phyloP scores from a whole-genome alignment of 2,888 invertebrate species.

The Brachyptera putata region DNA sequence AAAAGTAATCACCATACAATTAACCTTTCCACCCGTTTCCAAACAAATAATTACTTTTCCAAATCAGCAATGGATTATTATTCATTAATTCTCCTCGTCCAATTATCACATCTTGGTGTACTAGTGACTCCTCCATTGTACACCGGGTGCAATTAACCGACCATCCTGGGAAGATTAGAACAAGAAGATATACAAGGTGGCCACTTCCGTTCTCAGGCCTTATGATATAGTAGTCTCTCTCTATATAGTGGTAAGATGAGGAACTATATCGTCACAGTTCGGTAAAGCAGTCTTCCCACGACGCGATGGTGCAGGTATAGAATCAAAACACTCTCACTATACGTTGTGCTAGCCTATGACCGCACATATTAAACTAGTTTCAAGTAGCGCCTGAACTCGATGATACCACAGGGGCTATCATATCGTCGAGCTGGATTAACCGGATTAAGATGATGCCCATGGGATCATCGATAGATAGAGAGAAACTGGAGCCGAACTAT shows the following conservation, averaged over 20 bases:
- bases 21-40: not conserved
- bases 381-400: not conserved
- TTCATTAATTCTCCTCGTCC: slow-evolving; percentile 18
- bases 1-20: not conserved
- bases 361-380: not conserved
- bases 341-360: not conserved
- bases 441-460: slow-evolving; percentile 19
- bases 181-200: slow-evolving; percentile 15
- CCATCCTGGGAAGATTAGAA: slow-evolving; percentile 14
- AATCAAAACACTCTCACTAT: not conserved
- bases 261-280: not conserved
- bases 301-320: no score
- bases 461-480: no score
- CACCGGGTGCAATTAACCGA: slow-evolving; percentile 9
- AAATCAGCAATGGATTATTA: slow-evolving; percentile 15
- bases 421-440: slow-evolving; percentile 21
- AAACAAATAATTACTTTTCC: no score
- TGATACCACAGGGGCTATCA: slow-evolving; percentile 6
- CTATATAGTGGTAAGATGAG: slow-evolving; percentile 2
- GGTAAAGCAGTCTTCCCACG: slow-evolving; percentile 1
- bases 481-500: no score
- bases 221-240: slow-evolving; percentile 12
- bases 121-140: slow-evolving; percentile 17
- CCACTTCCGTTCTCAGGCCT: slow-evolving; percentile 17
- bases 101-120: slow-evolving; percentile 19